A percentile compares a stretch with the other conserved stretches of the same genome.
Conservation (phyloP, 2,113 vertebrate genomes). For the Oncorhynchus nerka region DNA sequence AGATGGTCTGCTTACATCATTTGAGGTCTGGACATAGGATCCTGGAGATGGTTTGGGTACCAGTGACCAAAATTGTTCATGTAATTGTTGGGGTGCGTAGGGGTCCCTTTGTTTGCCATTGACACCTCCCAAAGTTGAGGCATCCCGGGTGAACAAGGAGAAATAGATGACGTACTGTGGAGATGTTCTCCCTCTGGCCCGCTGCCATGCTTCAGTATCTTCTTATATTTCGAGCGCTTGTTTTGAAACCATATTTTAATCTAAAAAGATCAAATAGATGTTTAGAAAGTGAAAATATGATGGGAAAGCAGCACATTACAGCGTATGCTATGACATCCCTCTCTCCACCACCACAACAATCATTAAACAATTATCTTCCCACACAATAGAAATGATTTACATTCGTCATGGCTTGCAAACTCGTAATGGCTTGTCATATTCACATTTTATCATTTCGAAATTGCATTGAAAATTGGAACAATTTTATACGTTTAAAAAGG, state of each 20-base stretch:
- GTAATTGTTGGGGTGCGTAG: slow-evolving; percentile 76
- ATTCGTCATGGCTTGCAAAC: not conserved
- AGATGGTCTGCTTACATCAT: slow-evolving; percentile 81
- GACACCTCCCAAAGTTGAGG: slow-evolving; percentile 85
- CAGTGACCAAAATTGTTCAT: slow-evolving; percentile 86
- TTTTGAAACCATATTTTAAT: slow-evolving; percentile 99
- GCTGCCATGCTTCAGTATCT: slow-evolving; percentile 89
- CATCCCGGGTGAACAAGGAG: slow-evolving; percentile 81
- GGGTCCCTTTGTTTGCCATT: slow-evolving; percentile 74
- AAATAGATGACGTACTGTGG: slow-evolving; percentile 70
- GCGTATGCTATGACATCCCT: too few relatives aligned
- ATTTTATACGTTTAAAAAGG: not conserved
- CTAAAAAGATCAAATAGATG: slow-evolving; percentile 59
- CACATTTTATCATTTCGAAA: not conserved
- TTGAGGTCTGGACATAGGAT: slow-evolving; percentile 75
- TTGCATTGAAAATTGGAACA: not conserved
- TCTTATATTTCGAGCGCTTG: slow-evolving; percentile 97
- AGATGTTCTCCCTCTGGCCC: slow-evolving; percentile 79
- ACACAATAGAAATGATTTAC: not conserved
- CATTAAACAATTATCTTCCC: not conserved
- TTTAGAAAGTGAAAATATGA: not conserved
- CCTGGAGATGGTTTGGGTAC: slow-evolving; percentile 82
- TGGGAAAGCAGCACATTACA: not conserved
- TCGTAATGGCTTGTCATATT: not conserved
- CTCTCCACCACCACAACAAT: not conserved